Percentiles rank a stretch among this genome's conserved stretches.
These are phyloP conservation scores for Oncorhynchus nerka DNA, from an alignment of 2,113 vertebrate genomes.

Conservation along the genomic window DNA sequence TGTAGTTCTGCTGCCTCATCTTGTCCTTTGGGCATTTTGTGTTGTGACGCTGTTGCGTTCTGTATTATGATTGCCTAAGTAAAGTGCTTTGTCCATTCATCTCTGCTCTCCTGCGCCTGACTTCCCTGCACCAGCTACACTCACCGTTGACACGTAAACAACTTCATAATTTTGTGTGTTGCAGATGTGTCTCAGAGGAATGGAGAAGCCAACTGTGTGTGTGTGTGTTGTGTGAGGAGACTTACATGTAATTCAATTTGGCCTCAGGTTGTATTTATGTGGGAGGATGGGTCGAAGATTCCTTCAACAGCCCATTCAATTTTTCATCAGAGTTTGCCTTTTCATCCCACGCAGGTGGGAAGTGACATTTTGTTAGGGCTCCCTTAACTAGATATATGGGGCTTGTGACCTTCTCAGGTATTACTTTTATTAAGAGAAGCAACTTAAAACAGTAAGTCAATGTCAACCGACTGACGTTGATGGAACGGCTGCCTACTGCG, in stretches of 20 bases:
- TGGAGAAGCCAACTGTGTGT: not conserved
- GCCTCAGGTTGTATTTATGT: constrained; percentile 29
- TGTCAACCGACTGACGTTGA: constrained; percentile 23
- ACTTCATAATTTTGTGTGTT: not conserved
- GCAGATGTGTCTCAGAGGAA: not conserved
- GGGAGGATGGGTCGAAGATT: constrained; percentile 7
- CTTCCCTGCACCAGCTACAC: no score
- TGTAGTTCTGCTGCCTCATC: no score
- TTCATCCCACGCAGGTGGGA: not conserved
- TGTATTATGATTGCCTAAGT: no score
- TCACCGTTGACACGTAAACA: not conserved
- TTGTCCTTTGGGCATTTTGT: no score
- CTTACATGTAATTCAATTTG: constrained; percentile 11
- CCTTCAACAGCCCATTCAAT: not conserved
- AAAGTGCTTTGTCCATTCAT: no score
- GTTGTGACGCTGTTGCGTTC: no score
- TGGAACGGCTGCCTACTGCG: constrained; percentile 17
- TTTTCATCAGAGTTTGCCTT: not conserved
- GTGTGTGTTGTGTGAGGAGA: not conserved
- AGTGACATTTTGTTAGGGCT: not conserved
- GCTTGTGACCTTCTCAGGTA: not conserved
- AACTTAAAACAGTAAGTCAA: constrained; percentile 14
- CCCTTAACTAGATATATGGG: not conserved
- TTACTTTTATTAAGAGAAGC: constrained; percentile 23
- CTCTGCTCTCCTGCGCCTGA: no score